Conservation (phyloP, 2,113 vertebrate genomes). For the Cryptomyrus ogoouensis region DNA sequence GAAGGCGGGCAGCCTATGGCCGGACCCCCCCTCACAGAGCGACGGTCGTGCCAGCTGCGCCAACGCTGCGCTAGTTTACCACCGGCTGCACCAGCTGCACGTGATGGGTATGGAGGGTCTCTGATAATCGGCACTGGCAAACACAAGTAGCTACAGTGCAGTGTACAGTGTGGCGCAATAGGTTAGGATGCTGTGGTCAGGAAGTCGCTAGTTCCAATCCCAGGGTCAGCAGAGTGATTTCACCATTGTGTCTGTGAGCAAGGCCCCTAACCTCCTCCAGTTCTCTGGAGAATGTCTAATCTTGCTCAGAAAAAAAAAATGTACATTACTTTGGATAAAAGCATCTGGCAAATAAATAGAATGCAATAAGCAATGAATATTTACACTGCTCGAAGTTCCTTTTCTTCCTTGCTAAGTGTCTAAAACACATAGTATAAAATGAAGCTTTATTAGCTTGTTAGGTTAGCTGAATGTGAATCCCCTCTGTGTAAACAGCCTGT, state of each 20-base stretch:
- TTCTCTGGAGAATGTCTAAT: background rate
- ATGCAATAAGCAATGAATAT: background rate
- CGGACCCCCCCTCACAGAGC: constrained; percentile 65
- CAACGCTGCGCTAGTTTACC: constrained; percentile 80
- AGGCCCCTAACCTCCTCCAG: background rate
- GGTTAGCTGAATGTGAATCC: background rate
- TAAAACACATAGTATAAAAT: background rate
- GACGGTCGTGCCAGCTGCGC: constrained; percentile 79
- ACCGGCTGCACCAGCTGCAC: constrained; percentile 87
- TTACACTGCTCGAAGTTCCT: background rate
- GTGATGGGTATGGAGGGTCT: constrained; percentile 77
- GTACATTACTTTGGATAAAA: background rate
- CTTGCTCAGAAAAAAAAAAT: background rate
- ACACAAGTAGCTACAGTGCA: background rate
- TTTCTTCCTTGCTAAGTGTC: background rate
- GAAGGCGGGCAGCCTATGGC: constrained; percentile 71
- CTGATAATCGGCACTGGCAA: background rate
- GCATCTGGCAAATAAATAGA: background rate
- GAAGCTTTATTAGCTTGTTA: background rate
- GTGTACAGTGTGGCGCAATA: background rate
- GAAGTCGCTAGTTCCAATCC: background rate
- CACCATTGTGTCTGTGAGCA: background rate
- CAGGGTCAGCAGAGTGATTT: background rate
- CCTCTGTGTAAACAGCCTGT: background rate
- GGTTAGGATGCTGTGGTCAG: background rate